Evolutionary conservation across 2,888 invertebrate species (phyloP), one percentile per base, ranked within the genome.

Genomic region (Pristionchus japonicus): DNA sequence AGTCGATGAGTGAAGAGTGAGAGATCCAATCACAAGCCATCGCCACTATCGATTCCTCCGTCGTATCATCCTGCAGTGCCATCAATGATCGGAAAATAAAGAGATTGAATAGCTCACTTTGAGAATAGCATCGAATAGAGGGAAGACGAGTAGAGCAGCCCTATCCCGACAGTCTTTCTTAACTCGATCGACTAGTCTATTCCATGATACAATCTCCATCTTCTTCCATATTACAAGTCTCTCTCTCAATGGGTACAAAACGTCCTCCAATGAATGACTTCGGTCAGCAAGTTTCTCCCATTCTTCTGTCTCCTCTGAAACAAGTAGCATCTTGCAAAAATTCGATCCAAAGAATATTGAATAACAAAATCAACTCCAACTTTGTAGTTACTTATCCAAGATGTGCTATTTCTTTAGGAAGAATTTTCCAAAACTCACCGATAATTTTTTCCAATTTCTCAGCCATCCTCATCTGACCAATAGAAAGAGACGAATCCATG

Each of bases 151-250:
- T 15, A 94, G 90, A 70, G 92, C 89, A 4, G 93, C 91, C 17
- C 89, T 88, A 34, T 91, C 91, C n/a, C 89, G 84, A 15, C 90
- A 89, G 40, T 92, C 93, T 27, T 87, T 89, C 64, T 92, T 91
- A 57, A 91, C 90, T 64, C 91, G 88, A 13, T 88, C 34, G 11
- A 94, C 80, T 11, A 83, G 37, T 52, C 49, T 37, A 49, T 52
- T 87, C 74, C 70, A 77, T 6, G 27, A 74, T 43, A 70, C 23
- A 74, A 92, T 92, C 80, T 93, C 93, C 94, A 93, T 93, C 94
- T 97, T 97, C 89, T 98, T 96, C 98, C 98, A 99, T 85, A 96
- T 96, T 82, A 98, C 96, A 85, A 99, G 97, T 93, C 97, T 96
- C 89, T 96, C 96, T 0, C 97, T 97, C 1, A 99, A 95, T 47